These are phyloP conservation scores for Drosophila kanekoi DNA, from an alignment of 2,888 invertebrate species.

Conservation along the genomic window DNA sequence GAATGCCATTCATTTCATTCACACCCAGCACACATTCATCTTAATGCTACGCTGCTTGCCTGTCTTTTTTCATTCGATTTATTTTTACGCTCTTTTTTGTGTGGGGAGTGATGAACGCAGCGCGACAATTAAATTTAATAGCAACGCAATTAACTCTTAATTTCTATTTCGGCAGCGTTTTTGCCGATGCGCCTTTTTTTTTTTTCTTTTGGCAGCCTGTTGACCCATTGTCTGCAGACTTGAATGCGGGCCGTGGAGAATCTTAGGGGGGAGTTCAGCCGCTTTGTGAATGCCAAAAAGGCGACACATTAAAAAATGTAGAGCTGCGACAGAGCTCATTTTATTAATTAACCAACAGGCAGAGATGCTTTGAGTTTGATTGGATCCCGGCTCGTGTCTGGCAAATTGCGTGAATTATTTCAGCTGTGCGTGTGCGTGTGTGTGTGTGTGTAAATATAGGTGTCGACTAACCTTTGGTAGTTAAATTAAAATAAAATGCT, in stretches of 20 bases:
- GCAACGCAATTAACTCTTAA: slow-evolving; percentile 79
- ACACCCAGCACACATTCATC: slow-evolving; percentile 63
- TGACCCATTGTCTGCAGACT: slow-evolving; percentile 59
- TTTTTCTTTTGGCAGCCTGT: slow-evolving; percentile 31
- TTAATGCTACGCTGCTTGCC: slow-evolving; percentile 38
- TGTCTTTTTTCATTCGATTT: slow-evolving; percentile 2
- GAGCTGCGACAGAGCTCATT: slow-evolving; percentile 75
- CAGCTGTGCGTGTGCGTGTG: slow-evolving; percentile 23
- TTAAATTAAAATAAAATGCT: slow-evolving; percentile 71
- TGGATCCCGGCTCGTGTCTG: slow-evolving; percentile 26
- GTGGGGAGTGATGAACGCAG: slow-evolving; percentile 46
- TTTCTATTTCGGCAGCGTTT: slow-evolving; percentile 62
- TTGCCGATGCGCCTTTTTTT: slow-evolving; percentile 29
- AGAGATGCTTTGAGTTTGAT: slow-evolving; percentile 39
- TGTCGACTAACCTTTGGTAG: slow-evolving; percentile 49
- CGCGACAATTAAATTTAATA: slow-evolving; percentile 80
- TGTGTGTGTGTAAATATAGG: slow-evolving; percentile 10
- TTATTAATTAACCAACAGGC: slow-evolving; percentile 82
- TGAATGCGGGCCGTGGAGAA: slow-evolving; percentile 18
- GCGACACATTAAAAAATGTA: slow-evolving; percentile 33
- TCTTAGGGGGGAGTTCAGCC: not conserved
- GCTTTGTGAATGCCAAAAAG: slow-evolving; percentile 29
- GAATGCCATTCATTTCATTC: slow-evolving; percentile 66
- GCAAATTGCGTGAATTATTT: slow-evolving; percentile 75
- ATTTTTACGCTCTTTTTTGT: slow-evolving; percentile 3